Evolutionary conservation across 2,797 vertebrate species (phyloP).

Genomic region (Alfaro cultratus): DNA sequence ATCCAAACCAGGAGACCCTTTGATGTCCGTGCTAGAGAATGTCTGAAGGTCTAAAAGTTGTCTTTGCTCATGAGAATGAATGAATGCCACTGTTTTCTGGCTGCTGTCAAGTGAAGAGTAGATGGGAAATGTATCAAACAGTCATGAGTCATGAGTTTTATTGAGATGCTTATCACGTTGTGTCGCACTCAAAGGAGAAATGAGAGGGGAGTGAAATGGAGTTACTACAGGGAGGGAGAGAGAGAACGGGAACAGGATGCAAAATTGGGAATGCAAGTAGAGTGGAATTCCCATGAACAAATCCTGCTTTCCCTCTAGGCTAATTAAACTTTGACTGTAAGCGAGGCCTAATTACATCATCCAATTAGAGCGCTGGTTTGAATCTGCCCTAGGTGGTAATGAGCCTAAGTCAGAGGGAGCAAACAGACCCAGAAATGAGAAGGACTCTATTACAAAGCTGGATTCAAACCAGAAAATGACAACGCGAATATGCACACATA

Average conservation of each 20-base stretch:
- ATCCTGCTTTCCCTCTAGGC: slow-evolving; percentile 64
- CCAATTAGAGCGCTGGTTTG: slow-evolving; percentile 67
- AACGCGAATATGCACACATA: not conserved
- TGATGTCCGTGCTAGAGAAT: not conserved
- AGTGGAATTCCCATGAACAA: slow-evolving; percentile 44
- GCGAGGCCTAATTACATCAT: slow-evolving; percentile 76
- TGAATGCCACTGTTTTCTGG: not conserved
- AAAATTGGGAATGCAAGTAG: slow-evolving; percentile 24
- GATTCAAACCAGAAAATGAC: slow-evolving; percentile 7
- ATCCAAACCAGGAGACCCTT: not conserved
- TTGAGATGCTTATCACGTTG: slow-evolving; percentile 70
- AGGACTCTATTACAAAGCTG: slow-evolving; percentile 35
- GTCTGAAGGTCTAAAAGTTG: not conserved
- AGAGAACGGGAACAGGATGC: slow-evolving; percentile 21
- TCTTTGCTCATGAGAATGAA: not conserved
- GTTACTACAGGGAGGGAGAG: slow-evolving; percentile 4
- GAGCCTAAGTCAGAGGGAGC: slow-evolving; percentile 49
- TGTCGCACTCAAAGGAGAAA: slow-evolving; percentile 54
- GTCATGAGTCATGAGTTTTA: slow-evolving; percentile 27
- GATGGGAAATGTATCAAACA: not conserved
- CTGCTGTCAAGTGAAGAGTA: not conserved
- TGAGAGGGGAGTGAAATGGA: slow-evolving; percentile 6
- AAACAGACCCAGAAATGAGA: slow-evolving; percentile 15
- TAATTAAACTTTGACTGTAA: slow-evolving; percentile 79
- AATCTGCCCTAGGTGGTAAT: slow-evolving; percentile 64